Base-by-base conservation (phyloP, 2,797 vertebrate genomes). In the Selene dorsalis region DNA sequence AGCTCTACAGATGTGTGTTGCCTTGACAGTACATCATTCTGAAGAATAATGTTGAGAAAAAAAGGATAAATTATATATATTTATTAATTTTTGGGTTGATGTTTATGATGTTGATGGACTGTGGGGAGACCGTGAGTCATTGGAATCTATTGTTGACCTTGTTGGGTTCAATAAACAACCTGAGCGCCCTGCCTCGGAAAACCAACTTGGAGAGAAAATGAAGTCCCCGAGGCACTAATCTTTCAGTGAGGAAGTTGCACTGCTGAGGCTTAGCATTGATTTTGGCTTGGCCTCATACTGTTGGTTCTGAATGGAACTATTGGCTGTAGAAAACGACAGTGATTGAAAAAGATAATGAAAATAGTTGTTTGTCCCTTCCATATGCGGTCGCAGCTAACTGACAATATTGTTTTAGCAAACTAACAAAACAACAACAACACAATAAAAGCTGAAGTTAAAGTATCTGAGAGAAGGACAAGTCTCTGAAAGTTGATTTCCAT, bases 371-470 rank as follows among this genome's bases (percentile, higher is more conserved):
- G 6, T 50, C 24, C 56, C 30, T 9, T 63, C 1, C 48, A 56
- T 20, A 24, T 3, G 11, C n/a, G 55, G 22, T 38, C 0, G 20
- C 47, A 43, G 10, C 16, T 11, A 38, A 26, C 20, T 57, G 20
- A 57, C 38, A 52, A 58, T 59, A 3, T 13, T 58, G 32, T 59
- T 70, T 62, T 58, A 50, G 63, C 50, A 57, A 35, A 66, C n/a
- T n/a, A n/a, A n/a, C n/a, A n/a, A 48, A 47, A 43, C 12, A 41
- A 55, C 39, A n/a, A 43, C 6, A 57, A 73, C n/a, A 22, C 18
- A 61, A 26, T 10, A 59, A 48, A 65, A 68, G 3, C 20, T 43
- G 38, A 22, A 14, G 7, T 7, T 30, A 11, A 4, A 32, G 28
- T 47, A 5, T 13, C 28, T 65, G 20, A 17, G 69, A 75, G 26